phyloP scores from a whole-genome alignment of 1,140 invertebrate genomes.

The Nymphalis io region DNA sequence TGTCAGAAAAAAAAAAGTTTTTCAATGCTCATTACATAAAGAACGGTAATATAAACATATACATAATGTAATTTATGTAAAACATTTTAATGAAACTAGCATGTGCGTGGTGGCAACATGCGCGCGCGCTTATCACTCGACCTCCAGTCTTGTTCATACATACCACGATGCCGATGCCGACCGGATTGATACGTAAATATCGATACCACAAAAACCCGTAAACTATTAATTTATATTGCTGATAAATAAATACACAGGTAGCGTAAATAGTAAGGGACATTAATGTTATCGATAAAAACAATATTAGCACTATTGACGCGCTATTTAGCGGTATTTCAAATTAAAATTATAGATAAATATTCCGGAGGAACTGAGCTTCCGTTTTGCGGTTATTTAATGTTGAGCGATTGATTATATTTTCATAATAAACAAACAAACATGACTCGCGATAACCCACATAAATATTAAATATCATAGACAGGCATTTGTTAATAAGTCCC shows the following conservation, averaged over 20 bases:
- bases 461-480: constrained; percentile 15
- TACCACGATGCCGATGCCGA: constrained; percentile 9
- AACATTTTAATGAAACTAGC: constrained; percentile 24
- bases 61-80: constrained; percentile 11
- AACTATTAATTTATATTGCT: constrained; percentile 9
- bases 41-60: background rate
- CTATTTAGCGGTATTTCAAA: too few species aligned
- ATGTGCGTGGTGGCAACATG: constrained; percentile 46
- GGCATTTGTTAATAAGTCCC: background rate
- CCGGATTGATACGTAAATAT: constrained; percentile 26
- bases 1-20: too few species aligned
- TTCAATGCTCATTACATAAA: constrained; percentile 7
- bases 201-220: constrained; percentile 21
- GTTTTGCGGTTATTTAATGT: background rate
- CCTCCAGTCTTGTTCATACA: constrained; percentile 50
- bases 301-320: too few species aligned
- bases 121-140: constrained; percentile 64
- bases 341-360: background rate
- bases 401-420: background rate
- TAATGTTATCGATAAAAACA: background rate
- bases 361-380: background rate
- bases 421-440: background rate
- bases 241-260: background rate
- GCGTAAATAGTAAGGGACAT: background rate
- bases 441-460: background rate